Evolutionary conservation across 2,797 vertebrate genomes (phyloP).

Genomic region (Stomatorhinus walkeri): DNA sequence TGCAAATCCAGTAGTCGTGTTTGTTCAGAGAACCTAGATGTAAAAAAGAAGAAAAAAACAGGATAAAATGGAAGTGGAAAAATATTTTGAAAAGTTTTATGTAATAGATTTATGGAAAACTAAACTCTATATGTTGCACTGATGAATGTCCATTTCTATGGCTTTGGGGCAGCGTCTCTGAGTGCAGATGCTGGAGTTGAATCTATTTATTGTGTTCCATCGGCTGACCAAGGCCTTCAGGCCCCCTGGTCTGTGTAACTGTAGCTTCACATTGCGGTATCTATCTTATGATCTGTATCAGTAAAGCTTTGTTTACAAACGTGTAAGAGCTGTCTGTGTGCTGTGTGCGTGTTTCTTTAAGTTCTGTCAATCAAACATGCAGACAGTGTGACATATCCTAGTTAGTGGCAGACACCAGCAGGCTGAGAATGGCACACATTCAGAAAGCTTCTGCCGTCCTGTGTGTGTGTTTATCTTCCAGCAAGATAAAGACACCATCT

Average conservation of each 20-base stretch:
- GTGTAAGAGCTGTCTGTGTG: conserved; percentile 37
- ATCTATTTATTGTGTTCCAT: conserved; percentile 98
- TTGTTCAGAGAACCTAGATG: conserved; percentile 61
- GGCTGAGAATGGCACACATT: neutral
- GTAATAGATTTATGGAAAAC: conserved; percentile 67
- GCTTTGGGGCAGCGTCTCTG: conserved; percentile 83
- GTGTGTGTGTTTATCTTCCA: neutral
- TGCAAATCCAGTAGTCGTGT: conserved; percentile 82
- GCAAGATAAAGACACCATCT: conserved; percentile 3
- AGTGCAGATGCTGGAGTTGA: conserved; percentile 97
- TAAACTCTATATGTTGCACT: conserved; percentile 90
- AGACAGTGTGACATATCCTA: neutral
- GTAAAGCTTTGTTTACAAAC: conserved; percentile 97
- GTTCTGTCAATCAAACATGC: neutral
- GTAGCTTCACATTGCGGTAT: conserved; percentile 94
- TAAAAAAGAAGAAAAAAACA: conserved; percentile 40
- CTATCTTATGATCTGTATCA: conserved; percentile 91
- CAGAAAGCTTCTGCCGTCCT: neutral
- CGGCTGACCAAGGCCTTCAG: conserved; percentile 84
- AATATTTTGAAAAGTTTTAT: conserved; percentile 65
- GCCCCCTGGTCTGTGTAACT: conserved; percentile 82
- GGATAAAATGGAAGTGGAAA: conserved; percentile 32
- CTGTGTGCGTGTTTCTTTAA: neutral
- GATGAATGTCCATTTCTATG: conserved; percentile 95
- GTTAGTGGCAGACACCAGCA: neutral